These are phyloP conservation scores for Metridium senile DNA, from an alignment of 92 coral and sea anemone genomes.

Conservation along the genomic window DNA sequence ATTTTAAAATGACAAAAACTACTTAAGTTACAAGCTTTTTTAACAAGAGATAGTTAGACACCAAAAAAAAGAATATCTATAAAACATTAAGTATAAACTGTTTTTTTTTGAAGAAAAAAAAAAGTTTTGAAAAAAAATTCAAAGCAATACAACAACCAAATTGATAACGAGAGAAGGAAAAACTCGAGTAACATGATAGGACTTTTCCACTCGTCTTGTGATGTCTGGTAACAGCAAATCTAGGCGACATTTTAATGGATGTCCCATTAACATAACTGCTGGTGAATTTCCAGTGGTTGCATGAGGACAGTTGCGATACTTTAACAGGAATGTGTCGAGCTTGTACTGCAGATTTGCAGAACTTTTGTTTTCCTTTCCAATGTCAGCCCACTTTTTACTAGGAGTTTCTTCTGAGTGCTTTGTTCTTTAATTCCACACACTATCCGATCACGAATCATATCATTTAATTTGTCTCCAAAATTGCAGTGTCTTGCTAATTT, in stretches of 20 bases:
- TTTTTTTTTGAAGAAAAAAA: too few relatives aligned
- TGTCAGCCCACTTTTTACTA: slow-evolving; percentile 21
- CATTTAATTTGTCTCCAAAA: slow-evolving; percentile 24
- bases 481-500: slow-evolving; percentile 29
- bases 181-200: too few relatives aligned
- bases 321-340: slow-evolving; percentile 23
- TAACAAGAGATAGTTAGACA: too few relatives aligned
- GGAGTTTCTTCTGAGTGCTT: slow-evolving; percentile 17
- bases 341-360: slow-evolving; percentile 24
- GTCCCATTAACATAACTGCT: slow-evolving; percentile 34
- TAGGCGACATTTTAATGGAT: slow-evolving; percentile 17
- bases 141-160: too few relatives aligned
- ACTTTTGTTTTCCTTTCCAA: slow-evolving; percentile 17
- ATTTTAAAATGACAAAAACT: too few relatives aligned
- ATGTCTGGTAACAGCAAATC: slow-evolving; percentile 34
- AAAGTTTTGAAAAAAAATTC: too few relatives aligned
- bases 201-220: slow-evolving; percentile 2
- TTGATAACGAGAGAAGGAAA: too few relatives aligned
- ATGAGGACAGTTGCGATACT: slow-evolving; percentile 35
- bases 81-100: too few relatives aligned
- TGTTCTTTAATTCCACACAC: slow-evolving; percentile 34
- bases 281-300: slow-evolving; percentile 38
- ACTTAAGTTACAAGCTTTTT: too few relatives aligned
- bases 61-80: too few relatives aligned
- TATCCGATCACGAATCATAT: slow-evolving; percentile 30